Base-by-base conservation (phyloP, 2,113 vertebrate genomes). In the Indicator maculatus region DNA sequence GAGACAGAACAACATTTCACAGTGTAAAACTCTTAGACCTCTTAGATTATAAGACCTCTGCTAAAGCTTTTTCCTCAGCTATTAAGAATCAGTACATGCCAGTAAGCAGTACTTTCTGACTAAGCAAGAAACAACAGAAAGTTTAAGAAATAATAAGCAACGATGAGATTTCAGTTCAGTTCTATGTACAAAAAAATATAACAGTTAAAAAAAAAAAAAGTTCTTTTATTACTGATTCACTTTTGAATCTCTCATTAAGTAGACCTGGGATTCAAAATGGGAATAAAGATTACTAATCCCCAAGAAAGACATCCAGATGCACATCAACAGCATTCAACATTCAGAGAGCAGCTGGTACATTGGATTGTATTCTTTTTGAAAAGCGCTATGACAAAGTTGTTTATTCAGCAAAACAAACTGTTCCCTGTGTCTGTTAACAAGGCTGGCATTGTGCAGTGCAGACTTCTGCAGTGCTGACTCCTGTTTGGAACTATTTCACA, bases 391-490 rank as follows among this genome's bases (percentile, higher is more conserved):
- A 97, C 77, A 78, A 97, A 97, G 91, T 97, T 98, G 96, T 98
- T 98, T 98, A 97, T 97, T 96, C 93, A 91, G 94, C 94, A 97
- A 97, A 97, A 97, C 94, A 97, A 97, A 97, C 96, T 93, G 95
- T 93, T 97, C 96, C 93, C 96, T 97, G 97, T 96, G 96, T 97
- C 95, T 28, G 5, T 97, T 97, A 98, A 98, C 97, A 97, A 97
- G 96, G 82, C 94, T 78, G 58, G 95, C 97, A 97, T 97, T 98
- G 97, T 98, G 88, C 83, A 61, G 15, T 85, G 33, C 86, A 96
- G 97, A 92, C 92, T 95, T 97, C 93, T 77, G 83, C 76, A 55
- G 91, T 33, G 83, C 95, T 96, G 91, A 97, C 92, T 98, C 95
- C 95, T 97, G 93, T 96, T 97, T 97, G 96, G 96, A 98, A 90